These are phyloP conservation scores for Idaea dimidiata DNA, from an alignment of 2,888 invertebrate species.

Conservation along the genomic window DNA sequence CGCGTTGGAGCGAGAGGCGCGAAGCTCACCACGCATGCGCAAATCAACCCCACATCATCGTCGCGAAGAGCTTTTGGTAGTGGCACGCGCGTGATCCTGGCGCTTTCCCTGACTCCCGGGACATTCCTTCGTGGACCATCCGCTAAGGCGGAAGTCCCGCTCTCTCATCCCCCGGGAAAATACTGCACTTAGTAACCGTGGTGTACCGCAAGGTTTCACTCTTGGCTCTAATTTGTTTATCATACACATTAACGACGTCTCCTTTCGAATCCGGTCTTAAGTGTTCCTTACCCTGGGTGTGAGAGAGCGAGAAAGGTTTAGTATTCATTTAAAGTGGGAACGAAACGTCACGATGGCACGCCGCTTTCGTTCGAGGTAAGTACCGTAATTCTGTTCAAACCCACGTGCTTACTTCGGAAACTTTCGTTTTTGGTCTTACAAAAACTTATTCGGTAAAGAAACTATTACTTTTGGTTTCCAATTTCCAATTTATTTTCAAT, in stretches of 20 bases:
- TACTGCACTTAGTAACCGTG: conserved; percentile 40
- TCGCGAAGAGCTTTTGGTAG: conserved; percentile 65
- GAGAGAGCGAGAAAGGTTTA: conserved; percentile 71
- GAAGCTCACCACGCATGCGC: conserved; percentile 63
- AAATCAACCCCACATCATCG: conserved; percentile 70
- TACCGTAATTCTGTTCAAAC: conserved; percentile 48
- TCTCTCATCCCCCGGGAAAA: conserved; percentile 65
- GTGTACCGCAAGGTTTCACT: conserved; percentile 41
- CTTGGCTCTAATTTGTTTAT: conserved; percentile 27
- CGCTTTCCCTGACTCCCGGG: conserved; percentile 63
- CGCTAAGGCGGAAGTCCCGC: conserved; percentile 76
- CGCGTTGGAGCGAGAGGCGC: conserved; percentile 53
- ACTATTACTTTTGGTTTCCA: background rate
- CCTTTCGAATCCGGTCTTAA: conserved; percentile 25
- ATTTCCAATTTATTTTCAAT: background rate
- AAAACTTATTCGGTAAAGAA: background rate
- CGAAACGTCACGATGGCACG: conserved; percentile 71
- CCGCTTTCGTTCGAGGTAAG: conserved; percentile 73
- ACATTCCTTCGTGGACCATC: conserved; percentile 77
- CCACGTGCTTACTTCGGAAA: conserved; percentile 64
- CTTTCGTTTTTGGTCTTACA: conserved; percentile 32
- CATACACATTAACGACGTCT: conserved; percentile 8
- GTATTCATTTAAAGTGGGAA: conserved; percentile 73
- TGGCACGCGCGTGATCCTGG: conserved; percentile 67
- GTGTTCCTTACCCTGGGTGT: conserved; percentile 55